Percentiles rank a stretch among this genome's conserved stretches.
Conservation (phyloP, 2,888 invertebrate genomes). For the Pantelozetes paolii region DNA sequence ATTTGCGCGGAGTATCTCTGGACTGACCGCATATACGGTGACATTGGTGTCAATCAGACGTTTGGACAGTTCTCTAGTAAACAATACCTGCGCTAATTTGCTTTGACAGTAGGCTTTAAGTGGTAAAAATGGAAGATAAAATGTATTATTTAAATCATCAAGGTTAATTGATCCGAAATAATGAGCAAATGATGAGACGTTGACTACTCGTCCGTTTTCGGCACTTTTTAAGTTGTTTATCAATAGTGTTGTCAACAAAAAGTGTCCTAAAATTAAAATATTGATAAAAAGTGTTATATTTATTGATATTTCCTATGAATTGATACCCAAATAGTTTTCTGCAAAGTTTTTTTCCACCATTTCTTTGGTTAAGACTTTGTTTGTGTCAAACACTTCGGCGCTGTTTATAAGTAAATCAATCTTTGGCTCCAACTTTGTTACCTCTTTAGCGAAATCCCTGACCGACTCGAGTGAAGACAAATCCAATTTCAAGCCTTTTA, state of each 20-base stretch:
- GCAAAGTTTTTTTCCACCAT: constrained; percentile 46
- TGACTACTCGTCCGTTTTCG: constrained; percentile 46
- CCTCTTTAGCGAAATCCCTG: constrained; percentile 60
- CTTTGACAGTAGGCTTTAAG: constrained; percentile 51
- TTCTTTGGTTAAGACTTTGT: constrained; percentile 43
- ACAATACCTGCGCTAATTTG: constrained; percentile 53
- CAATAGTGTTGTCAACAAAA: not conserved
- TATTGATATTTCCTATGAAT: not conserved
- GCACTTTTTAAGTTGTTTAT: constrained; percentile 44
- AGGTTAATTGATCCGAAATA: constrained; percentile 49
- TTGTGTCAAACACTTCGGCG: constrained; percentile 43
- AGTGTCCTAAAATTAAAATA: not conserved
- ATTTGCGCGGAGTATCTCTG: too few species aligned
- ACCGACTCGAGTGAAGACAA: constrained; percentile 68
- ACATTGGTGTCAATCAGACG: constrained; percentile 52
- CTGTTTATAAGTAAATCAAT: constrained; percentile 47
- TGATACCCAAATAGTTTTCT: constrained; percentile 44
- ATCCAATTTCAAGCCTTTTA: constrained; percentile 55
- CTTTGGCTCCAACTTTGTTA: constrained; percentile 39
- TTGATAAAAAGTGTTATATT: not conserved
- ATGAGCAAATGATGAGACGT: constrained; percentile 54
- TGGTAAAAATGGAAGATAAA: constrained; percentile 44
- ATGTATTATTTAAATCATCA: constrained; percentile 48
- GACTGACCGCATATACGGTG: constrained; percentile 54
- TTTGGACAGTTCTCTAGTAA: constrained; percentile 51